Evolutionary conservation across 2,888 invertebrate genomes (phyloP), one percentile per base, ranked within the genome.

Genomic region (Camptogramma bilineatum): DNA sequence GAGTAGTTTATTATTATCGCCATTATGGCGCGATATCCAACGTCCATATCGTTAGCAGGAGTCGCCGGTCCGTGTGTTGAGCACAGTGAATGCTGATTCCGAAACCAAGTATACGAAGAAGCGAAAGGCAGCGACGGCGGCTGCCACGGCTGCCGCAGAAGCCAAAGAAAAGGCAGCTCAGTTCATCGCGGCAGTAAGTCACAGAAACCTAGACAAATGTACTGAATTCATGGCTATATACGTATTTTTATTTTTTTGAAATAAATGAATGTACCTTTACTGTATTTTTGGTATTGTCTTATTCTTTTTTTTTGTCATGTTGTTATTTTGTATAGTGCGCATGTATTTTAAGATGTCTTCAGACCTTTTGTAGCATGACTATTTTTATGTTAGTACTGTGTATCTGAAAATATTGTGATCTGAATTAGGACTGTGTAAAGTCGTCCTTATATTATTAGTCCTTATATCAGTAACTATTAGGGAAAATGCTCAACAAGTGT

Each of bases 141-240:
- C 63, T 5, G 58, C 54, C 10, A 9, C 34, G 24, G 59, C 64
- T 0, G 60, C 65, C 18, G 57, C 54, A 0, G 42, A 58, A 13
- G 58, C 58, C 4, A 46, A 39, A 10, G 48, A 55, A 19, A 62
- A 54, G 19, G 65, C 65, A 51, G 53, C 56, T 5, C 53, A 19
- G 7, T 39, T 58, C 46, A 53, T 65, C 39, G 65, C 57, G 51
- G 46, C 46, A 34, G 65, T 65, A 65, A 65, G 65, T 65, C 57
- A 19, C 57, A 44, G 50, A 31, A 31, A 61, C 44, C 19, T 21
- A 19, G 34, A 10, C 50, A 51, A 39, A 19, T 48, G 34, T 39
- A 39, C 31, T 50, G 48, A 54, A 28, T 50, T 42, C 19, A 0
- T 31, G 42, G 54, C 42, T 51, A 46, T 52, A 13, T 13, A 31